A percentile compares a stretch with the other conserved stretches of the same genome.
phyloP scores from a whole-genome alignment of 2,888 invertebrate species.

The Thereva nobilitata region DNA sequence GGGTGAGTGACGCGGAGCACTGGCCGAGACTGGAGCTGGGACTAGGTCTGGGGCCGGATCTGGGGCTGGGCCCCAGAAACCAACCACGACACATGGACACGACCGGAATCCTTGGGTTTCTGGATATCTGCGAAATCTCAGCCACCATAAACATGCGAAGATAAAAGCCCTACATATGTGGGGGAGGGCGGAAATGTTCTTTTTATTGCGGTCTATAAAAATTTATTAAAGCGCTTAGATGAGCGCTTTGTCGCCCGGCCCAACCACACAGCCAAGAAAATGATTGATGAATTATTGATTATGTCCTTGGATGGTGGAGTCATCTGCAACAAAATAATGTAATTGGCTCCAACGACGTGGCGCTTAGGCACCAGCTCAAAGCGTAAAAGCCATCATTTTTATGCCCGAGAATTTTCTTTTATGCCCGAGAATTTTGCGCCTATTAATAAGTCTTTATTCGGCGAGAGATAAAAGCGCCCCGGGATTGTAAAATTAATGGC shows the following conservation, averaged over 20 bases:
- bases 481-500: too few species aligned
- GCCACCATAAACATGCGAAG: constrained; percentile 21
- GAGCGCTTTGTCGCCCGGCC: constrained; percentile 29
- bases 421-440: too few species aligned
- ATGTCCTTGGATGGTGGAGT: too few species aligned
- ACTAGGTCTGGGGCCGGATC: background rate
- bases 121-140: constrained; percentile 17
- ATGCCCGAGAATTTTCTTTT: too few species aligned
- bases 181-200: constrained; percentile 16
- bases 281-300: constrained; percentile 34
- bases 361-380: too few species aligned
- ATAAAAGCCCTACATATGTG: constrained; percentile 20
- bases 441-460: too few species aligned
- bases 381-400: too few species aligned
- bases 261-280: constrained; percentile 1
- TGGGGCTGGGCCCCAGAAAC: constrained; percentile 8
- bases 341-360: too few species aligned
- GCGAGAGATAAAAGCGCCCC: too few species aligned
- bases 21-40: too few species aligned
- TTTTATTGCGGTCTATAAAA: constrained; percentile 32
- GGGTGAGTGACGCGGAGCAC: background rate
- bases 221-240: constrained; percentile 30
- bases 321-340: too few species aligned
- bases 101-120: background rate
- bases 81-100: constrained; percentile 11